Percentiles rank a stretch among this genome's conserved stretches.
Conservation (phyloP, 2,113 vertebrate genomes). For the Coregonus clupeaformis region DNA sequence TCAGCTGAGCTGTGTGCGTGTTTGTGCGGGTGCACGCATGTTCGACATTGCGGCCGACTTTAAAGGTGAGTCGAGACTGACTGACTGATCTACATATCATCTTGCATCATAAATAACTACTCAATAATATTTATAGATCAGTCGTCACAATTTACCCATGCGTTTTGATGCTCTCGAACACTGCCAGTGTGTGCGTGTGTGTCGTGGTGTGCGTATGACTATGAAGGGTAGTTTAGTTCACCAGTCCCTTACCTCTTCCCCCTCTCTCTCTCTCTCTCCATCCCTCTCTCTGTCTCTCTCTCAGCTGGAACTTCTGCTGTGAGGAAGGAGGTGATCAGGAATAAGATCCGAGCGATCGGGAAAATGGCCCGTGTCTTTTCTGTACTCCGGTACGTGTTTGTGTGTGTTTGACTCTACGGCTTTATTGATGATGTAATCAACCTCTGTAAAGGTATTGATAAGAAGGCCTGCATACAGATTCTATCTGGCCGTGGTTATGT, state of each 20-base stretch:
- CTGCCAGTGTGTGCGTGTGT: background rate
- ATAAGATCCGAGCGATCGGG: constrained; percentile 98
- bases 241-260: background rate
- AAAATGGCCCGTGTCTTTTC: constrained; percentile 99
- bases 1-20: background rate
- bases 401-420: background rate
- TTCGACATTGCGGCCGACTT: background rate
- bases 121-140: no score
- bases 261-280: background rate
- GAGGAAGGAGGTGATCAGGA: constrained; percentile 97
- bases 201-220: background rate
- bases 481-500: no score
- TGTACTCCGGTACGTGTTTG: constrained; percentile 84
- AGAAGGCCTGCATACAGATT: no score
- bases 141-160: no score
- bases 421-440: no score
- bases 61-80: no score
- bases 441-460: no score
- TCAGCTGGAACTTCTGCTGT: constrained; percentile 89
- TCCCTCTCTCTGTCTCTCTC: background rate
- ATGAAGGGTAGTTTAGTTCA: no score
- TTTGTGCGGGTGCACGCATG: background rate
- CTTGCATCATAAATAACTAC: no score
- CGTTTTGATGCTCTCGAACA: no score
- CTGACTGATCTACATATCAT: no score